Percentiles rank a stretch among this genome's conserved stretches.
These are phyloP conservation scores for Buceros bicornis DNA, from an alignment of 2,797 vertebrate species.

Conservation along the genomic window DNA sequence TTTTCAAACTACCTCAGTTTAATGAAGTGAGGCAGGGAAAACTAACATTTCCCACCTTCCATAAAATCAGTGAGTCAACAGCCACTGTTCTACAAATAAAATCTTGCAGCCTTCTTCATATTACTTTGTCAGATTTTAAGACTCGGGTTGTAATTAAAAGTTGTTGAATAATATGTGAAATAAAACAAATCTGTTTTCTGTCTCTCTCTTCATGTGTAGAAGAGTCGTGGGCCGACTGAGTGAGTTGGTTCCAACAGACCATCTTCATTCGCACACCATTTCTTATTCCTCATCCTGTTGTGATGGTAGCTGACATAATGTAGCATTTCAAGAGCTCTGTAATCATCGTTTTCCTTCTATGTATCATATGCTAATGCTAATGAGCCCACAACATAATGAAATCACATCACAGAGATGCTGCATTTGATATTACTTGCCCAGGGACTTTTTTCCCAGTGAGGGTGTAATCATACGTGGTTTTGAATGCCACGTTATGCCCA, in stretches of 20 bases:
- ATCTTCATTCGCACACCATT: accelerated
- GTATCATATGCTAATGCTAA: not conserved
- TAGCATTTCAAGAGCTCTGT: not conserved
- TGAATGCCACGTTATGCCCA: accelerated
- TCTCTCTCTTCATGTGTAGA: not conserved
- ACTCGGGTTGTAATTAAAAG: not conserved
- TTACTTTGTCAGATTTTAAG: not conserved
- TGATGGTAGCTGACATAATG: not conserved
- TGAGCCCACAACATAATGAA: not conserved
- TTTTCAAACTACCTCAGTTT: not conserved
- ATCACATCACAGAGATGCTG: not conserved
- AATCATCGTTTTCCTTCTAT: not conserved
- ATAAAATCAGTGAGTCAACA: not conserved
- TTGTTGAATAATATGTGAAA: not conserved
- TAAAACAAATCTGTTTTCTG: not conserved
- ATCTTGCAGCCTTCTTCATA: not conserved
- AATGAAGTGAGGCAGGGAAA: not conserved
- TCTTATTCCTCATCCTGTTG: not conserved
- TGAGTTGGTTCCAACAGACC: not conserved
- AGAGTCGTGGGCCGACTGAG: not conserved
- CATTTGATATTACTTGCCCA: not conserved
- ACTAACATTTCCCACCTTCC: not conserved
- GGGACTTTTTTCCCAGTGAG: not conserved
- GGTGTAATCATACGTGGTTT: not conserved
- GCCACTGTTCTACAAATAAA: not conserved